Conservation (phyloP, 2,113 vertebrate species). For the Onychorhynchus coronatus region DNA sequence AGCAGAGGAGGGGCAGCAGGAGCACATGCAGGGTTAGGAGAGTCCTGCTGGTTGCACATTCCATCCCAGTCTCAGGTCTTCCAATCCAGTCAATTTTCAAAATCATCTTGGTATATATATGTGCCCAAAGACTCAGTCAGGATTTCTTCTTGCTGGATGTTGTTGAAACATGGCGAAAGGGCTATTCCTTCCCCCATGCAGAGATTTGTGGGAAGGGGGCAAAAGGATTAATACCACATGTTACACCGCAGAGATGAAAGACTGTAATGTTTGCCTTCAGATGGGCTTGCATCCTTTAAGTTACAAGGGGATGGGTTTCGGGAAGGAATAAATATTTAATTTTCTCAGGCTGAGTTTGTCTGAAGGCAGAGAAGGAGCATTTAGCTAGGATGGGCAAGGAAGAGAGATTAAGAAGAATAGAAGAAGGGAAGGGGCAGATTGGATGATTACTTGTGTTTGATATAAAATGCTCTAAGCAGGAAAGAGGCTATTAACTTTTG, state of each 20-base stretch:
- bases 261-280: background rate
- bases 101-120: background rate
- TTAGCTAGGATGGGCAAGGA: background rate
- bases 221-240: background rate
- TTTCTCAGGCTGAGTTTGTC: background rate
- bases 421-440: background rate
- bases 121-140: background rate
- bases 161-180: background rate
- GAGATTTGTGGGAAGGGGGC: background rate
- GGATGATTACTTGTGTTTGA: background rate
- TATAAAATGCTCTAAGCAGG: background rate
- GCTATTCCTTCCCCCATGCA: background rate
- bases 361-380: background rate
- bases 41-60: accelerated
- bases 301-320: background rate
- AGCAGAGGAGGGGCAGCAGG: background rate
- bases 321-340: constrained; percentile 49
- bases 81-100: background rate
- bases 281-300: background rate
- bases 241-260: background rate
- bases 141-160: background rate
- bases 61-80: accelerated
- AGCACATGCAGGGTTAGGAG: background rate
- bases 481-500: constrained; percentile 1
- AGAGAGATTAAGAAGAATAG: background rate